Conservation (phyloP, 2,797 vertebrate species). For the Novumbra hubbsi region DNA sequence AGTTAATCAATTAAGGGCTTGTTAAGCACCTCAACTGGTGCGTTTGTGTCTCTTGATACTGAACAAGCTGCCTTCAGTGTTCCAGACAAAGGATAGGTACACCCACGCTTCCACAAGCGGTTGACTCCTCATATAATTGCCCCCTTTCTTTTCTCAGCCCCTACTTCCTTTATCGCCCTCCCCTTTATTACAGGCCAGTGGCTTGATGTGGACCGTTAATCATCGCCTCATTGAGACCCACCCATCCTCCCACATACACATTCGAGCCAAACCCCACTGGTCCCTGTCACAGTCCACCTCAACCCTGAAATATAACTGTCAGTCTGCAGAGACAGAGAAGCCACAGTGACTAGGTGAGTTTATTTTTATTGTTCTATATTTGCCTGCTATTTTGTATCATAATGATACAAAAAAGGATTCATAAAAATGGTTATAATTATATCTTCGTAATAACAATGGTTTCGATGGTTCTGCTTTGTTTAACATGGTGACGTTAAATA, state of each 20-base stretch:
- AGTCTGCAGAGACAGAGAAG: not conserved
- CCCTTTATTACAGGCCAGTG: slow-evolving; percentile 29
- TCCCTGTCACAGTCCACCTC: not conserved
- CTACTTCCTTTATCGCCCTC: slow-evolving; percentile 46
- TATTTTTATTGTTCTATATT: not conserved
- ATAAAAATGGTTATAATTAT: too few species aligned
- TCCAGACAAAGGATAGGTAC: slow-evolving; percentile 63
- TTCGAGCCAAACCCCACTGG: not conserved
- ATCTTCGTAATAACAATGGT: not conserved
- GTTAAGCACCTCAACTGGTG: slow-evolving; percentile 65
- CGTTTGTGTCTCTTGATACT: slow-evolving; percentile 58
- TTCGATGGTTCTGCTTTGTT: not conserved
- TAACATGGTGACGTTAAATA: not conserved
- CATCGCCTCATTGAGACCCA: slow-evolving; percentile 1
- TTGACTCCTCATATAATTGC: slow-evolving; percentile 78
- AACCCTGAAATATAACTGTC: not conserved
- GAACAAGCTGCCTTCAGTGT: slow-evolving; percentile 69
- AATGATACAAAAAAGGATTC: not conserved
- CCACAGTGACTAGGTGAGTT: slow-evolving; percentile 4
- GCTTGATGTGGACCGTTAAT: slow-evolving; percentile 23
- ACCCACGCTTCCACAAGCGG: slow-evolving; percentile 53
- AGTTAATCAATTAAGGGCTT: slow-evolving; percentile 72
- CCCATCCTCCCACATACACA: slow-evolving; percentile 14
- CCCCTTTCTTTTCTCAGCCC: slow-evolving; percentile 53
- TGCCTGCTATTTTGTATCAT: not conserved